Conservation (phyloP, 2,888 invertebrate genomes). For the Ormyrus pomaceus region DNA sequence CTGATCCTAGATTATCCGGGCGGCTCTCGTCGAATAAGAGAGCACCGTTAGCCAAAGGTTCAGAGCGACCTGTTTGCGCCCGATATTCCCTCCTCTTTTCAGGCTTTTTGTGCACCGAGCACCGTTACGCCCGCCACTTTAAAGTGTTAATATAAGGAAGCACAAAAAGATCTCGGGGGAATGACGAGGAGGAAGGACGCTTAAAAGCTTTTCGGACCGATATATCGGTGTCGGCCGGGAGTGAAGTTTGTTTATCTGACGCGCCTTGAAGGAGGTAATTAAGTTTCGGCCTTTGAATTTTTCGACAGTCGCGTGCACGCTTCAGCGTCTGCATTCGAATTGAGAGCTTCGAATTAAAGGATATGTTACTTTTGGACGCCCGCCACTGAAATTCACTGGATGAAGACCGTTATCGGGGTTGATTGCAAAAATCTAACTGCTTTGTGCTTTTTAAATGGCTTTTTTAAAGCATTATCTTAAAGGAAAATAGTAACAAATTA, state of each 20-base stretch:
- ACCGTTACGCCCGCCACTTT: slow-evolving; percentile 19
- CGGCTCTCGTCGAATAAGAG: not conserved
- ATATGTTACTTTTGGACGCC: too few species aligned
- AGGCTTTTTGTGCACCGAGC: not conserved
- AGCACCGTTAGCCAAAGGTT: slow-evolving; percentile 24
- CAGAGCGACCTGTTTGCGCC: slow-evolving; percentile 27
- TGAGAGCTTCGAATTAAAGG: too few species aligned
- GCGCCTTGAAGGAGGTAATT: slow-evolving; percentile 14
- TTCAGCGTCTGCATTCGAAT: too few species aligned
- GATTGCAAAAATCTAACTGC: too few species aligned
- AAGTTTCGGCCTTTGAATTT: slow-evolving; percentile 4
- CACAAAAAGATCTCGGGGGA: not conserved
- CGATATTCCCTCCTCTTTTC: not conserved
- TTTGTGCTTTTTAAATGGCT: too few species aligned
- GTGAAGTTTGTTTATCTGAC: not conserved
- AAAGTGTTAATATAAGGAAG: slow-evolving; percentile 10
- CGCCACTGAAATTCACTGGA: too few species aligned
- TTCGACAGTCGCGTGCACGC: too few species aligned
- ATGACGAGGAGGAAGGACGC: slow-evolving; percentile 13
- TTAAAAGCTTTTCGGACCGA: slow-evolving; percentile 20
- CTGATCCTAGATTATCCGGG: slow-evolving; percentile 26
- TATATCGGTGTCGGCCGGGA: slow-evolving; percentile 2
- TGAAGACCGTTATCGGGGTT: too few species aligned
- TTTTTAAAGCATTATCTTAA: too few species aligned
- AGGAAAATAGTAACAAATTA: too few species aligned